Evolutionary conservation across 2,888 invertebrate species (phyloP), one percentile per base, ranked within the genome.

Genomic region (Trichacis sp.): DNA sequence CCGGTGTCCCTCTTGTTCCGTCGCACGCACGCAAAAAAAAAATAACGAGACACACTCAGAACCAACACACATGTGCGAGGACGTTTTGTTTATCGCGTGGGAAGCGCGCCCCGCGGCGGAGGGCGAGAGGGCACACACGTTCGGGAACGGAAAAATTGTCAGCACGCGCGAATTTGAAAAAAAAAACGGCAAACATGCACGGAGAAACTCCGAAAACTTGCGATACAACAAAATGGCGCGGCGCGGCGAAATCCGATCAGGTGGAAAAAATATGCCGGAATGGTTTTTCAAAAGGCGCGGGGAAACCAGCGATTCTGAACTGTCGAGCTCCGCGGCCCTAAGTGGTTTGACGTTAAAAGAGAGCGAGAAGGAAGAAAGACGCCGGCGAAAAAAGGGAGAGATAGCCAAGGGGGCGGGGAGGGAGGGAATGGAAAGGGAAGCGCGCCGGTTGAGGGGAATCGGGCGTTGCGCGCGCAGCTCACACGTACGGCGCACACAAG

Each of bases 341-440:
- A 81, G 80, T 81, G 78, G 77, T 80, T 80, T 80, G 80, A 80
- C 78, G 80, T 80, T 80, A 78, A 77, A n/a, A 64, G 63, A 51
- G 65, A 53, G 57, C 50, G 55, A 52, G 42, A 53, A 30, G 47
- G 47, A 57, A 48, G 29, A 47, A 40, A 46, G 12, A 48, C 42
- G 42, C 40, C 29, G 47, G 61, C 42, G 63, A 51, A 58, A 40
- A 52, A 56, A 52, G 59, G 36, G 53, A 64, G 71, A 59, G 70
- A 60, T 50, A 63, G 45, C 5, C 14, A 20, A 55, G 19, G 33
- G 58, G 58, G 51, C 20, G 29, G 19, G 30, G 48, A 48, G 42
- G 42, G 36, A 12, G 24, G 56, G 24, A 24, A 24, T 43, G 33
- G 40, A 19, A 18, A 42, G 40, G 48, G 42, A 48, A 12, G 24